Percentiles rank a stretch among this genome's conserved stretches.
These are phyloP conservation scores for Melanogrammus aeglefinus DNA, from an alignment of 2,797 vertebrate genomes.

Conservation along the genomic window DNA sequence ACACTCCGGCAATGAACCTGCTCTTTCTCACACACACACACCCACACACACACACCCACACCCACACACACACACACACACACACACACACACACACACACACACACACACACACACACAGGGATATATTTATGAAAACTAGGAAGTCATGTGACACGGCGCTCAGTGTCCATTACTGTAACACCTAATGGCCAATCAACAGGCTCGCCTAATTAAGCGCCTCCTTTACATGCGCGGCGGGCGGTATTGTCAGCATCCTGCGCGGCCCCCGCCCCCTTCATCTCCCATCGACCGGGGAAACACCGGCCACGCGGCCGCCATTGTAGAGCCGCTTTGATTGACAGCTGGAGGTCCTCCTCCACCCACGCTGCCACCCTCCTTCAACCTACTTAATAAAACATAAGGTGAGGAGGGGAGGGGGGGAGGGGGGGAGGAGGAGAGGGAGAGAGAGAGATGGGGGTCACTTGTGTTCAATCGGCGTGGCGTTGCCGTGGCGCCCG, in stretches of 20 bases:
- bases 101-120: slow-evolving; percentile 25
- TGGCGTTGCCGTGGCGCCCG: slow-evolving; percentile 45
- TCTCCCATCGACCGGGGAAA: slow-evolving; percentile 58
- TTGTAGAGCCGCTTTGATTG: slow-evolving; percentile 65
- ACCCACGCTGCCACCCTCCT: background rate
- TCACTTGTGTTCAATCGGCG: slow-evolving; percentile 61
- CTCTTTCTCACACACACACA: no score
- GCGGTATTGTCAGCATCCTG: slow-evolving; percentile 45
- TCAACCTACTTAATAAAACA: slow-evolving; percentile 78
- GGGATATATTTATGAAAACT: slow-evolving; percentile 15
- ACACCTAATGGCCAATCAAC: slow-evolving; percentile 69
- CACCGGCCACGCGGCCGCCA: slow-evolving; percentile 45
- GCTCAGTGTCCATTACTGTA: slow-evolving; percentile 69
- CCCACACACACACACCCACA: no score
- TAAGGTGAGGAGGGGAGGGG: slow-evolving; percentile 45
- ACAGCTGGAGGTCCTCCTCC: slow-evolving; percentile 60
- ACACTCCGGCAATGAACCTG: slow-evolving; percentile 21
- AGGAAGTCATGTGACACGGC: background rate
- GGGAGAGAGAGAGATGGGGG: slow-evolving; percentile 46
- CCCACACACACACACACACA: no score
- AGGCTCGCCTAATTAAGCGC: slow-evolving; percentile 70
- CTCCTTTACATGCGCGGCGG: slow-evolving; percentile 54
- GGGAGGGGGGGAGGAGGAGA: slow-evolving; percentile 32
- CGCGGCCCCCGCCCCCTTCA: slow-evolving; percentile 43
- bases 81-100: no score